Evolutionary conservation across 2,113 vertebrate species (phyloP), one percentile per base, ranked within the genome.

Genomic region (Strigops habroptila): DNA sequence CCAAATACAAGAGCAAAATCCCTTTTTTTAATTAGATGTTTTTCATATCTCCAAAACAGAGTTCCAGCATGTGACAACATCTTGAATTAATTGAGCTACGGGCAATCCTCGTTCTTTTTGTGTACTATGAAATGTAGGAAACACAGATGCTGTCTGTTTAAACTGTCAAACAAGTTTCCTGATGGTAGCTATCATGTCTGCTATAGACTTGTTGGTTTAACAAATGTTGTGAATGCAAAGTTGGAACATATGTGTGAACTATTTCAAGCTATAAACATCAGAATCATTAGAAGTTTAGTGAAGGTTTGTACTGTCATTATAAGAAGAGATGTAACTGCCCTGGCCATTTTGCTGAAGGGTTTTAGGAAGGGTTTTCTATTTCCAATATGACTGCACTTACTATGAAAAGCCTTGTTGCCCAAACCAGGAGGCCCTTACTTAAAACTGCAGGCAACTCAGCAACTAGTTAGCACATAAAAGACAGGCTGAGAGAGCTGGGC

Each of bases 141-240:
- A 95, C 94, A 92, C 96, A 97, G 94, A 96, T 97, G 96, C 96
- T 95, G 87, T 44, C 87, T 95, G 96, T 96, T 97, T 88, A 80
- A 97, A 90, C 94, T 96, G 96, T 97, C 96, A 97, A 96, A 97
- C 96, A 96, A 96, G 94, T 90, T 91, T 93, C 94, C 96, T 95
- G 94, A 94, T 96, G 96, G 96, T 95, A 97, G 96, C 93, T 86
- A 67, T 96, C 75, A 77, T 77, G 93, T 93, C 93, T 96, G 90
- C 93, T 53, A 21, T 91, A 94, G 93, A 24, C 96, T 95, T 93
- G 90, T 59, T 91, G 90, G 82, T 93, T 97, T 95, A 94, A 79
- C 90, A 95, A 96, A 96, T 63, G 82, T 67, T 93, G 87, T 69
- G 95, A 85, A 96, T 53, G 84, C 78, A 88, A 96, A 96, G 87